Evolutionary conservation across 2,888 invertebrate genomes (phyloP), one percentile per base, ranked within the genome.

Genomic region (Stegophylla sp.): DNA sequence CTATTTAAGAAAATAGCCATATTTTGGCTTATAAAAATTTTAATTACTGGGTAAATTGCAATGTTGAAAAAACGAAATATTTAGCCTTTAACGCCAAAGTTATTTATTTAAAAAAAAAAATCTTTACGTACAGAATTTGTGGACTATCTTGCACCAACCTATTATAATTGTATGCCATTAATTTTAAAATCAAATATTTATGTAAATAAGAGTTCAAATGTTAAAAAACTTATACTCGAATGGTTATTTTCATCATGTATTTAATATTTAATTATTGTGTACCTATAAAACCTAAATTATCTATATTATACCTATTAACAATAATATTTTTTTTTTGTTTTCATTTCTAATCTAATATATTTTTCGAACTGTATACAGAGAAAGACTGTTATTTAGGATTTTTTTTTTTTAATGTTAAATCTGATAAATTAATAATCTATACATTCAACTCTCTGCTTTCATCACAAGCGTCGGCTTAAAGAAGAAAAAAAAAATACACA

Each of bases 41-140:
- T 17, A 53, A 53, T 53, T 53, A 53, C n/a, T 53, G 53, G 53
- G 10, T 53, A 5, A n/a, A 53, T 53, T 53, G 15, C 10, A 3
- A 53, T 3, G 53, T 17, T 53, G 53, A 53, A 53, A 53, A 53
- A 53, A 53, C 5, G 10, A 53, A 53, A 17, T 12, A 53, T 53
- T 53, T 53, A 53, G 53, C 10, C 15, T 53, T 17, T 53, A 53
- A 53, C 10, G 53, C 53, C n/a, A 53, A 53, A 53, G n/a, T 53
- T 53, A 53, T 53, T 53, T 53, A 53, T 53, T 53, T 53, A n/a
- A n/a, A n/a, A n/a, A 7, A 53, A 53, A 12, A 53, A 53, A 53
- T 53, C 53, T 53, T 53, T n/a, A 53, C 10, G 53, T 53, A 10
- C 3, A 53, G 3, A 53, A 53, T 53, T 53, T n/a, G 10, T 53